Conservation (phyloP, 2,888 invertebrate genomes). For the Stenodera caucasica region DNA sequence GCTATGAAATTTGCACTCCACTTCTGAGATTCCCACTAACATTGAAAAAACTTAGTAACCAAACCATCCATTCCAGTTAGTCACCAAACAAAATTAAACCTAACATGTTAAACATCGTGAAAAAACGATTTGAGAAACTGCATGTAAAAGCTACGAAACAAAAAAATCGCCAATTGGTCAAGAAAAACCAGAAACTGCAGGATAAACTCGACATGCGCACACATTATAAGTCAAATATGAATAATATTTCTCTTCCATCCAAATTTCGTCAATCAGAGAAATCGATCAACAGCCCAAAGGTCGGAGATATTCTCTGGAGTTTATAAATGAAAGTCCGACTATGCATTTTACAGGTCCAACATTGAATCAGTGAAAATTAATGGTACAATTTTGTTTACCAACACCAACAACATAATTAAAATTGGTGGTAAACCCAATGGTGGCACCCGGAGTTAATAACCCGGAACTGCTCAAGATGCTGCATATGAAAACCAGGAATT, state of each 20-base stretch:
- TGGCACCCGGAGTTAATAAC: constrained; percentile 14
- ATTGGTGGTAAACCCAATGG: constrained; percentile 8
- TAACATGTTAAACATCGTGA: constrained; percentile 10
- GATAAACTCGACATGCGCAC: too few relatives aligned
- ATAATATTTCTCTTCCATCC: constrained; percentile 1
- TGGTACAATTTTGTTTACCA: constrained; percentile 21
- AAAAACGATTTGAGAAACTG: constrained; percentile 11
- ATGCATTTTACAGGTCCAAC: constrained; percentile 20
- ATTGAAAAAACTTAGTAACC: too few relatives aligned
- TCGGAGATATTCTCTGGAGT: too few relatives aligned
- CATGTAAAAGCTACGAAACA: constrained; percentile 7
- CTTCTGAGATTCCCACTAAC: too few relatives aligned
- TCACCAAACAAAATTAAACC: constrained; percentile 11
- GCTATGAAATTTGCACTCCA: too few relatives aligned
- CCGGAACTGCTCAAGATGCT: constrained; percentile 14
- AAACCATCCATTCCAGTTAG: background rate
- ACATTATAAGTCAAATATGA: too few relatives aligned
- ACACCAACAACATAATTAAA: constrained; percentile 12
- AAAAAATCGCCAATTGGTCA: too few relatives aligned
- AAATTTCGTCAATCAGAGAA: constrained; percentile 17
- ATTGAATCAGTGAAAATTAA: too few relatives aligned
- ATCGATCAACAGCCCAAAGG: constrained; percentile 14
- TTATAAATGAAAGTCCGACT: constrained; percentile 14
- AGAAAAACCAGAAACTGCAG: too few relatives aligned
- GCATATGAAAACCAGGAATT: constrained; percentile 14